These are phyloP conservation scores for Dysmachus trigonus DNA, from an alignment of 2,888 invertebrate genomes.

Conservation along the genomic window DNA sequence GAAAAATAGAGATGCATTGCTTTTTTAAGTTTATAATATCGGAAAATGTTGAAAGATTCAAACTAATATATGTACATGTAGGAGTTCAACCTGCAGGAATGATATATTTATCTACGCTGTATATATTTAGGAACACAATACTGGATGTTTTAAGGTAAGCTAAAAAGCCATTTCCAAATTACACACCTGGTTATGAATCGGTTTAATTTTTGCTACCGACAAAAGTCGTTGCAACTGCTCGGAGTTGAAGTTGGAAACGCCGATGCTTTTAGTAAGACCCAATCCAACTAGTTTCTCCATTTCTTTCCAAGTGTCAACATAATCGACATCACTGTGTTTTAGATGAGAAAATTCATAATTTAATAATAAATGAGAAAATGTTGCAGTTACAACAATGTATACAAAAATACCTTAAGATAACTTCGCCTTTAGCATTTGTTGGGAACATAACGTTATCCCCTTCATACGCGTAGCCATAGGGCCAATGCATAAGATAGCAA, in stretches of 20 bases:
- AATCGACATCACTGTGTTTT: slow-evolving; percentile 68
- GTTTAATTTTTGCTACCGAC: slow-evolving; percentile 68
- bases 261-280: slow-evolving; percentile 74
- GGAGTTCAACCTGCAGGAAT: too few relatives aligned
- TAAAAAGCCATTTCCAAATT: background rate
- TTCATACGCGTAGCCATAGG: slow-evolving; percentile 60
- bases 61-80: too few relatives aligned
- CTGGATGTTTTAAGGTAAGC: background rate
- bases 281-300: slow-evolving; percentile 73
- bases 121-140: too few relatives aligned
- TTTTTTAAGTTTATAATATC: background rate
- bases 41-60: too few relatives aligned
- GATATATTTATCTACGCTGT: too few relatives aligned
- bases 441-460: slow-evolving; percentile 72
- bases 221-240: slow-evolving; percentile 73
- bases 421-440: slow-evolving; percentile 68
- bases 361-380: background rate
- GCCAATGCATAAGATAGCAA: slow-evolving; percentile 70
- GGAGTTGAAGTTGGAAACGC: slow-evolving; percentile 80
- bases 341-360: too few relatives aligned
- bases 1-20: background rate
- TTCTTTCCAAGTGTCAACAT: slow-evolving; percentile 73
- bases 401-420: slow-evolving; percentile 54
- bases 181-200: slow-evolving; percentile 59
- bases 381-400: background rate